Evolutionary conservation across 2,113 vertebrate genomes (phyloP), one percentile per base, ranked within the genome.

Genomic region (Micronisus gabar): DNA sequence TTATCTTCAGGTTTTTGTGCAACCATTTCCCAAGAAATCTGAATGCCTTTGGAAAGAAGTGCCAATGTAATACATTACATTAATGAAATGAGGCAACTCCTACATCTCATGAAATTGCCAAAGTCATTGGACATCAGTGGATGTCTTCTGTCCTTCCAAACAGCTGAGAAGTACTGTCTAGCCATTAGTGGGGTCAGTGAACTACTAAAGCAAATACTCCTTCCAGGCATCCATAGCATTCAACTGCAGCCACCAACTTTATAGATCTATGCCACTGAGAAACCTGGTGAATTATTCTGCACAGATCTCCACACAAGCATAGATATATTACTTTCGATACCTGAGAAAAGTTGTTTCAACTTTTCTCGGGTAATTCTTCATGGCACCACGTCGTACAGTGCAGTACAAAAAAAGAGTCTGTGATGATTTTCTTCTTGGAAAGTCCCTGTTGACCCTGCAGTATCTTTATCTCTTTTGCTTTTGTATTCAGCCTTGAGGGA

Each of bases 21-120:
- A 38, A 6, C 14, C 1, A 0, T 30, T 88, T 50, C 45, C 36
- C 30, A 48, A 81, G 48, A 89, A 27, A 11, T 55, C 22, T 45
- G 8, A 48, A 20, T 22, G 7, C 1, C 10, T 78, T 61, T 52
- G 26, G 26, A 88, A 85, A 66, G n/a, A 15, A 32, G 0, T n/a
- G 34, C 10, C 43, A 70, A 18, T 0, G 0, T 25, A 79, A 66
- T 47, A 7, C 19, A 26, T 16, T 47, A 7, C 19, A 26, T 16
- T 29, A 52, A 74, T 52, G 22, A 85, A 67, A 43, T 29, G n/a
- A 88, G 15, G 36, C 14, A 53, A 30, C 73, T 76, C 15, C 13
- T 65, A 14, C 7, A 29, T 22, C 27, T 94, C 63, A 26, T 11
- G 10, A 27, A 81, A 73, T 6, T 86, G 30, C 13, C 10, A 9